These are phyloP conservation scores for Miniopterus natalensis DNA, from an alignment of 2,113 vertebrate species.

Conservation along the genomic window DNA sequence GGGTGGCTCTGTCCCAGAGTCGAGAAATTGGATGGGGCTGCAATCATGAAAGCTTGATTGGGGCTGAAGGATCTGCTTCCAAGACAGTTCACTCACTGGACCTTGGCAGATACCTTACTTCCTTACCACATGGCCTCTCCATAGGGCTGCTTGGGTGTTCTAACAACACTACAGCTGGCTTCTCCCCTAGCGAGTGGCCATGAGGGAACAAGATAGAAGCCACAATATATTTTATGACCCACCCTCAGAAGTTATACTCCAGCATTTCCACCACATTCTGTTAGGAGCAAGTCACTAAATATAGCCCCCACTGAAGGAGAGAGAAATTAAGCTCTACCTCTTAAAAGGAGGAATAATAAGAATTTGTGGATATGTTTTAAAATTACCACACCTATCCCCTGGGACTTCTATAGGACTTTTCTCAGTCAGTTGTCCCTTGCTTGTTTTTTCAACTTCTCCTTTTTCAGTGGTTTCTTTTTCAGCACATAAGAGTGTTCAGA, in stretches of 20 bases:
- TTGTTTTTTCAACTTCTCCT: slow-evolving; percentile 16
- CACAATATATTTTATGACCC: not conserved
- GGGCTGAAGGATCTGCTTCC: not conserved
- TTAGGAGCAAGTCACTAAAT: slow-evolving; percentile 1
- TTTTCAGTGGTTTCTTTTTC: slow-evolving; percentile 13
- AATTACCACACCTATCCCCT: not conserved
- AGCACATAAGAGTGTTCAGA: slow-evolving; percentile 37
- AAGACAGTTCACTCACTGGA: not conserved
- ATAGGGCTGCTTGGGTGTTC: not conserved
- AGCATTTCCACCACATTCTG: not conserved
- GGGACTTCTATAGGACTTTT: not conserved
- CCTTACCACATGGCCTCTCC: not conserved
- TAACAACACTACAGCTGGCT: not conserved
- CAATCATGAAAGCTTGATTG: not conserved
- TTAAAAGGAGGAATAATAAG: not conserved
- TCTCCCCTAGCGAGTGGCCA: not conserved
- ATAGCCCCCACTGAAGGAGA: not conserved
- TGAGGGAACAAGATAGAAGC: slow-evolving; percentile 15
- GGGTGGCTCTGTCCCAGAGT: not conserved
- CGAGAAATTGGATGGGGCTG: not conserved
- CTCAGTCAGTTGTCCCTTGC: not conserved
- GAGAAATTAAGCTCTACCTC: not conserved
- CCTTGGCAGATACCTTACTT: not conserved
- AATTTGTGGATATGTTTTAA: not conserved
- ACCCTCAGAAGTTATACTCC: not conserved